Base-by-base conservation (phyloP, 2,113 vertebrate species). In the Potamarius usumacintae region DNA sequence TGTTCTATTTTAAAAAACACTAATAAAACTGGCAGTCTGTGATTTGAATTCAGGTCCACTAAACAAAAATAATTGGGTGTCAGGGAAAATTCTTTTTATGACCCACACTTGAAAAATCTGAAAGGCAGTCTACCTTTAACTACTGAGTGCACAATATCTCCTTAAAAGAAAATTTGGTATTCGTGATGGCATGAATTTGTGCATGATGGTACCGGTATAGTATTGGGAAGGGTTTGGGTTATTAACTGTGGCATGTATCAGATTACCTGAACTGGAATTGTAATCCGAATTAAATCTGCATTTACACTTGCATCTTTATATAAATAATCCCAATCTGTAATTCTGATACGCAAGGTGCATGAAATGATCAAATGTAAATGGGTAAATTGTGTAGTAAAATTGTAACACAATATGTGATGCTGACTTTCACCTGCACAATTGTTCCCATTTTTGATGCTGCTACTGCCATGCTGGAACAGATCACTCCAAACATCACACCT, bases 391-490 rank as follows among this genome's bases (percentile, higher is more conserved):
- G 34, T 42, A 42, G 34, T 42, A 42, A 42, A 42, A 50, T 14
- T 27, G 50, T 22, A 67, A 48, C 20, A 52, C 11, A 76, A 20
- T 72, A 42, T 82, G 58, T 82, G 58, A n/a, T 50, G 10, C 11
- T 71, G 12, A 8, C 30, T 34, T 34, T 83, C 95, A 97, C 96
- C 96, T 97, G 97, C 4, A 97, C 89, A 5, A 97, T 88, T 34
- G 94, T 92, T 63, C 97, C 97, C 94, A 97, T 91, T 63, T 96
- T 84, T 0, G 96, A 96, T 0, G 96, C 96, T 69, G 91, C 95
- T 74, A 94, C 95, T 5, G 97, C 96, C 96, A 97, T 97, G 0
- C 91, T 92, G 1, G 96, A 97, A 89, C 97, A 97, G 5, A 95
- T 57, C 7, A 92, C 2, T 0, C 97, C 96, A 4, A 97, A 97